phyloP scores from a whole-genome alignment of 2,888 invertebrate genomes.

The Melolontha melolontha region DNA sequence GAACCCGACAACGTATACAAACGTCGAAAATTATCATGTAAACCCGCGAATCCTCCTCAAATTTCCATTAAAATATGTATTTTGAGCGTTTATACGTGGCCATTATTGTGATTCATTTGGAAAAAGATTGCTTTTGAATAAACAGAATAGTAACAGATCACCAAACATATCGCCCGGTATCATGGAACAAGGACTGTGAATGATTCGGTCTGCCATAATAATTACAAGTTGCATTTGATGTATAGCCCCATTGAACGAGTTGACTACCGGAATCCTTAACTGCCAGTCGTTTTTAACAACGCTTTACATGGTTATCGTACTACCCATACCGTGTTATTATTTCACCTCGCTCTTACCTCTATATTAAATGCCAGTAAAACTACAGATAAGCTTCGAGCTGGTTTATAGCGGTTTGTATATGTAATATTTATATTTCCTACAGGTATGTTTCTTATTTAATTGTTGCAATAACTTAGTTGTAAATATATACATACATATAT shows the following conservation, averaged over 20 bases:
- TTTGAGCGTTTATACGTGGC: not conserved
- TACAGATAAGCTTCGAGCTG: constrained; percentile 23
- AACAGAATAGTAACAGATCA: constrained; percentile 33
- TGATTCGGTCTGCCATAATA: constrained; percentile 47
- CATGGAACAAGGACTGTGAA: constrained; percentile 38
- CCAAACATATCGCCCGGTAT: constrained; percentile 29
- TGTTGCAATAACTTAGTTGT: too few relatives aligned
- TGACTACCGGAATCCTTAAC: constrained; percentile 52
- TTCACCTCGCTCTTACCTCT: constrained; percentile 25
- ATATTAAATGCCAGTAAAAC: constrained; percentile 31
- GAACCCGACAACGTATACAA: too few relatives aligned
- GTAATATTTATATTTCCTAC: constrained; percentile 25
- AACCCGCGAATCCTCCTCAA: constrained; percentile 5
- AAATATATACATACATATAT: too few relatives aligned
- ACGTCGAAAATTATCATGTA: not conserved
- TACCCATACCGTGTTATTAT: constrained; percentile 46
- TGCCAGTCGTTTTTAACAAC: constrained; percentile 46
- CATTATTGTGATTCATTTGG: constrained; percentile 29
- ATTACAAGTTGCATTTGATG: constrained; percentile 50
- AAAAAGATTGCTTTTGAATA: constrained; percentile 13
- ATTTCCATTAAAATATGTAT: constrained; percentile 25
- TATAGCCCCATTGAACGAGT: constrained; percentile 48
- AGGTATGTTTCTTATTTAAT: constrained; percentile 4
- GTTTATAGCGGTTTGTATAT: constrained; percentile 6
- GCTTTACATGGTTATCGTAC: constrained; percentile 48